Evolutionary conservation across 2,797 vertebrate species (phyloP), one percentile per base, ranked within the genome.

Genomic region (Notolepis coatsorum): DNA sequence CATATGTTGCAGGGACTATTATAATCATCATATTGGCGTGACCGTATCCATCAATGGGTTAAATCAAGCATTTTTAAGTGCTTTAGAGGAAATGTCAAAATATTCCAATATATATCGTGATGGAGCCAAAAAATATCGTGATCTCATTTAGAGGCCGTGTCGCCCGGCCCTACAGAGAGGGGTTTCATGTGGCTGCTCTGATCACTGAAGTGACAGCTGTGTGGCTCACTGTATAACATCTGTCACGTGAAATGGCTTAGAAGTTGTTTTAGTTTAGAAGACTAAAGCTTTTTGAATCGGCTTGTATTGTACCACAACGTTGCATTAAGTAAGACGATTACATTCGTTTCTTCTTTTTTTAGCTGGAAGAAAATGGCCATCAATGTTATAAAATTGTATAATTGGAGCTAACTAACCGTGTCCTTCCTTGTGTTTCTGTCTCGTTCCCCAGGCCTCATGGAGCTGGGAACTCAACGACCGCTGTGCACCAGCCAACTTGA

Each of bases 361-460:
- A 61, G 13, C 21, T 61, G 3, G 12, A 1, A n/a, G 15, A 37
- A 37, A n/a, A 37, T 1, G 35, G 12, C 12, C 35, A 37, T 49
- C 38, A 57, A 39, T 37, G 7, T 46, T 71, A 9, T 13, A 13
- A 13, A 27, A 4, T 1, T 65, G 10, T 52, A 15, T 37, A 30
- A 51, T 55, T 12, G 18, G 7, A 27, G 42, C 46, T 61, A 47
- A 67, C 9, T 17, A 4, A n/a, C n/a, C 54, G 3, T 49, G 24
- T n/a, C 48, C n/a, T n/a, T n/a, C n/a, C n/a, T n/a, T 57, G 45
- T 71, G 5, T 76, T 60, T 73, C 37, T 82, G 2, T 86, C 15
- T 55, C 50, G 35, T 41, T 8, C 17, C 72, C 7, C 78, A 93
- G 92, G 85, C 83, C 91, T 82, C 73, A 93, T 94, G 93, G 92